phyloP scores from a whole-genome alignment of 1,140 invertebrate genomes.

The Nephila pilipes region DNA sequence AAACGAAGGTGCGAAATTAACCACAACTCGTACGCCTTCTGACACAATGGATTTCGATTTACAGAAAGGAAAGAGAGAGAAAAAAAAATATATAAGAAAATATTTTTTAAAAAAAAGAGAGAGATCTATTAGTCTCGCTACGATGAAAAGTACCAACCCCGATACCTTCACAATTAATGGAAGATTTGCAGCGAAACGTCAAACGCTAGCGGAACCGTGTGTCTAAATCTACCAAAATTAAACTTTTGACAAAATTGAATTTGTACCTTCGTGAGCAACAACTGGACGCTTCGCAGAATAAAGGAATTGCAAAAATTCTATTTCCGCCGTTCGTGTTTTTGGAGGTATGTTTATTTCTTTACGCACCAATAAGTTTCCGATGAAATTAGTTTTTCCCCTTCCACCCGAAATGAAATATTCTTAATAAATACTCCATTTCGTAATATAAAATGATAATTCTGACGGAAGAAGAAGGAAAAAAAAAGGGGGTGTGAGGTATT shows the following conservation, averaged over 20 bases:
- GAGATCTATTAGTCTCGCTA: background rate
- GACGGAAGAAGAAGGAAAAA: background rate
- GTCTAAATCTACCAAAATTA: conserved; percentile 12
- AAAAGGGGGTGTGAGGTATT: background rate
- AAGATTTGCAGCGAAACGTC: background rate
- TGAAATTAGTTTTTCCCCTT: background rate
- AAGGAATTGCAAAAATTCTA: conserved; percentile 9
- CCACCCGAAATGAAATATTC: background rate
- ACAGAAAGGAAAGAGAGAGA: background rate
- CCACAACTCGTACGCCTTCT: background rate
- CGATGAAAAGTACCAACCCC: background rate
- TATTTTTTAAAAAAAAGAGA: background rate
- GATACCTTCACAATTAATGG: background rate
- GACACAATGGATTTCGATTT: background rate
- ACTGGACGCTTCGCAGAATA: background rate
- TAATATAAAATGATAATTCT: background rate
- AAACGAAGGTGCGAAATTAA: background rate
- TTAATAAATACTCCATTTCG: conserved; percentile 6
- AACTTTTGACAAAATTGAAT: conserved; percentile 15
- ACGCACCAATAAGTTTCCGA: background rate
- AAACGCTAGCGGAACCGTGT: conserved; percentile 10
- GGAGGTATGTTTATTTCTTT: background rate
- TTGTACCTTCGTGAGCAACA: background rate
- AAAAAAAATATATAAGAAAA: no score
- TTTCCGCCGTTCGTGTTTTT: background rate